Percentiles rank a stretch among this genome's conserved stretches.
Conservation (phyloP, 2,888 invertebrate genomes). For the Lomographa bimaculata region DNA sequence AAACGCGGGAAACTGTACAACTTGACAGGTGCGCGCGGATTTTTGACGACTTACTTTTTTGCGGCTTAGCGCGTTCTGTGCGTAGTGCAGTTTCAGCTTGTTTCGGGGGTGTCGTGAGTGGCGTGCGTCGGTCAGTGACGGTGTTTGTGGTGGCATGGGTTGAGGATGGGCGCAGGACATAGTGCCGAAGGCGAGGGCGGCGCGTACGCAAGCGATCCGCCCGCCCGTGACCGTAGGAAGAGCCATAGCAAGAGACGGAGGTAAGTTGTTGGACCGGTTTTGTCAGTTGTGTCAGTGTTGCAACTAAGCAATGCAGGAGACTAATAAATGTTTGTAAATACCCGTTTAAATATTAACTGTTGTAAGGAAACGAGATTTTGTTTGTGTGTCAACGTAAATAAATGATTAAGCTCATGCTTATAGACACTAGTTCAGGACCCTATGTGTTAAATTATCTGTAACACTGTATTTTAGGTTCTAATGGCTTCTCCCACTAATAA, state of each 20-base stretch:
- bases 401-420: too few relatives aligned
- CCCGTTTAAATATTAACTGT: too few relatives aligned
- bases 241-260: conserved; percentile 71
- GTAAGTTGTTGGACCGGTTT: conserved; percentile 58
- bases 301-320: too few relatives aligned
- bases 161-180: conserved; percentile 79
- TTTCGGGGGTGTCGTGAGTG: conserved; percentile 59
- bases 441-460: too few relatives aligned
- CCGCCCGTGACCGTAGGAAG: conserved; percentile 70
- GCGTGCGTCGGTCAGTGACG: conserved; percentile 69
- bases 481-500: too few relatives aligned
- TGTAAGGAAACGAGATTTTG: too few relatives aligned
- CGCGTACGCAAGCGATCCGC: conserved; percentile 78
- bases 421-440: too few relatives aligned
- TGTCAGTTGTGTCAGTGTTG: too few relatives aligned
- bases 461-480: too few relatives aligned
- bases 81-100: conserved; percentile 29
- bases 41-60: conserved; percentile 16
- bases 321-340: too few relatives aligned
- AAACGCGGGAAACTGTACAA: conserved; percentile 5
- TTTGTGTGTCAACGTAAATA: too few relatives aligned
- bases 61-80: conserved; percentile 19
- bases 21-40: conserved; percentile 12
- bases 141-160: conserved; percentile 76
- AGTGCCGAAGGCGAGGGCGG: conserved; percentile 78